Evolutionary conservation across 2,888 invertebrate species (phyloP).

Genomic region (Lepeophtheirus nordmannii): DNA sequence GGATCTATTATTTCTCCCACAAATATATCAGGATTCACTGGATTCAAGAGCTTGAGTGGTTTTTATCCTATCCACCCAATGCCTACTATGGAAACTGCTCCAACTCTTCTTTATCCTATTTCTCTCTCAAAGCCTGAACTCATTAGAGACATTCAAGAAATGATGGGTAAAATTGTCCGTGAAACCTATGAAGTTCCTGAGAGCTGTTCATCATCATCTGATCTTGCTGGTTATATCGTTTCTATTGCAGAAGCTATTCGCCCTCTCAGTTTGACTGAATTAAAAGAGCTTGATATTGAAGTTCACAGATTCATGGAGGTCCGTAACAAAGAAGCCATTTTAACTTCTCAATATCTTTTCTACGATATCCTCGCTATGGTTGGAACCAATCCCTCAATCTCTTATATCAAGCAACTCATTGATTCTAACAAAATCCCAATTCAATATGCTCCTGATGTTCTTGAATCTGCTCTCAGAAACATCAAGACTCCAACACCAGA

Average conservation of each 20-base stretch:
- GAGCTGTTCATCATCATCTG: constrained; percentile 27
- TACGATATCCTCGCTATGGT: constrained; percentile 28
- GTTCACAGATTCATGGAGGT: constrained; percentile 26
- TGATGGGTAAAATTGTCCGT: constrained; percentile 27
- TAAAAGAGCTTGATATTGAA: constrained; percentile 29
- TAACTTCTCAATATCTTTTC: constrained; percentile 26
- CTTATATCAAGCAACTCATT: constrained; percentile 31
- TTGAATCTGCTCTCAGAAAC: constrained; percentile 31
- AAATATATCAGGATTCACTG: not conserved
- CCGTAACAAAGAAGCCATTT: not conserved
- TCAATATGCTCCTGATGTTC: constrained; percentile 30
- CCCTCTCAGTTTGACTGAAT: constrained; percentile 28
- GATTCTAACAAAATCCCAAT: constrained; percentile 29
- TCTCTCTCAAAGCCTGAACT: constrained; percentile 5
- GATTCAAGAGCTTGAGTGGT: not conserved
- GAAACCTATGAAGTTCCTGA: constrained; percentile 26
- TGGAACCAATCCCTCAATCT: constrained; percentile 34
- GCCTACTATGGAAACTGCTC: constrained; percentile 13
- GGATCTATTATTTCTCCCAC: not conserved
- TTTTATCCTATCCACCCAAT: constrained; percentile 10
- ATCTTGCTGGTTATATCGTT: constrained; percentile 27
- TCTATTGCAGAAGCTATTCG: constrained; percentile 29
- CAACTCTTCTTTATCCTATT: not conserved
- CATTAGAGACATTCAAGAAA: constrained; percentile 20
- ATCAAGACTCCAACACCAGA: constrained; percentile 33